These are phyloP conservation scores for Platyrinchus mystaceus DNA, from an alignment of 2,797 vertebrate species.

Conservation along the genomic window DNA sequence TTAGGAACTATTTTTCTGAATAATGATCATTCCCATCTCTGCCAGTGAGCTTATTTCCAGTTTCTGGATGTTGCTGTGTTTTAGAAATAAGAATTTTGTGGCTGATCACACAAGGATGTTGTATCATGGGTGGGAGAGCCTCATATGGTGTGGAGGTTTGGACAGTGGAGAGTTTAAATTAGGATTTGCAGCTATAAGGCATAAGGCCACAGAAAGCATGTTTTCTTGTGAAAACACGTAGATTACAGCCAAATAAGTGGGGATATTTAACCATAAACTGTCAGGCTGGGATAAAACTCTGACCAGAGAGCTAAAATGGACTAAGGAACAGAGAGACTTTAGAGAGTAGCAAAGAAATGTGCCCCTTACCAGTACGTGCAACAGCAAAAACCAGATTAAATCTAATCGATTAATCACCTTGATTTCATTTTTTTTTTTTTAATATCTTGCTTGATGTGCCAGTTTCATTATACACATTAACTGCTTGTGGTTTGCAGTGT, in stretches of 20 bases:
- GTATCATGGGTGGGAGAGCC: not conserved
- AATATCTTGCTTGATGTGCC: not conserved
- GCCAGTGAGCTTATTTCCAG: not conserved
- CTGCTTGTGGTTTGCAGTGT: conserved; percentile 19
- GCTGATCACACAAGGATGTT: not conserved
- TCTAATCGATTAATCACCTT: not conserved
- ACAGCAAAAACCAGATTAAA: not conserved
- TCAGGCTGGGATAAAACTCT: not conserved
- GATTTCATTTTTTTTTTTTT: not conserved
- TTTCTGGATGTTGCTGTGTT: not conserved
- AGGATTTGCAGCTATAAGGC: not conserved
- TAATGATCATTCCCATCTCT: not conserved
- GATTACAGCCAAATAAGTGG: not conserved
- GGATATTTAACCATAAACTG: not conserved
- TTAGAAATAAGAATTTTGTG: not conserved
- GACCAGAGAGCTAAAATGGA: not conserved
- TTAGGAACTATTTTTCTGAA: not conserved
- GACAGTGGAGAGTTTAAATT: not conserved
- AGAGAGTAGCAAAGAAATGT: not conserved
- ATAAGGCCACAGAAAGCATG: not conserved
- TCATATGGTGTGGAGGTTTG: not conserved
- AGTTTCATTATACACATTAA: conserved; percentile 7
- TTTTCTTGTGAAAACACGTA: not conserved
- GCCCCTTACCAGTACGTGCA: not conserved
- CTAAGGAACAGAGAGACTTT: not conserved